Evolutionary conservation across 2,113 vertebrate genomes (phyloP).

Genomic region (Corapipo altera): DNA sequence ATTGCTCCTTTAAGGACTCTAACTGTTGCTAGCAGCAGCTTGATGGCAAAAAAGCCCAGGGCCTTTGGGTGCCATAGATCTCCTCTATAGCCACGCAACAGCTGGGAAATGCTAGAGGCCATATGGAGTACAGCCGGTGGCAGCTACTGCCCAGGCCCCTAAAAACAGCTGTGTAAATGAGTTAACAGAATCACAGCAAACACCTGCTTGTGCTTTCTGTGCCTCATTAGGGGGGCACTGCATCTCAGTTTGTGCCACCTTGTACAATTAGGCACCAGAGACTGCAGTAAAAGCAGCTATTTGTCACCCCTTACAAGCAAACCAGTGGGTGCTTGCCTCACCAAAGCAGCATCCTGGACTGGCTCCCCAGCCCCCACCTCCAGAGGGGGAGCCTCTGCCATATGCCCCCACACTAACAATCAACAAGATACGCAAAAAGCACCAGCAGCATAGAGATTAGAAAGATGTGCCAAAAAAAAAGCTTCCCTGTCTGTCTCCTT

Average conservation of each 20-base stretch:
- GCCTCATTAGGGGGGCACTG: neutral
- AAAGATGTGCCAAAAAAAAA: constrained; percentile 23
- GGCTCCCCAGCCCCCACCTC: neutral
- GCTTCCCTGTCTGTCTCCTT: neutral
- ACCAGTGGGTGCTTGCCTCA: accelerated
- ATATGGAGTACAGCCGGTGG: neutral
- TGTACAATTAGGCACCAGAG: neutral
- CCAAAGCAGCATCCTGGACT: neutral
- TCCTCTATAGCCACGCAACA: neutral
- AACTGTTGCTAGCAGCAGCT: neutral
- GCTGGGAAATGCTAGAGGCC: neutral
- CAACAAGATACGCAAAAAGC: neutral
- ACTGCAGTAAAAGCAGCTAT: neutral
- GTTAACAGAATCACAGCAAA: neutral
- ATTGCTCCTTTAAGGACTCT: neutral
- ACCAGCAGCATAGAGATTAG: neutral
- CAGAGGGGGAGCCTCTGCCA: neutral
- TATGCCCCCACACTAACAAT: neutral
- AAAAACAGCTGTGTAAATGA: neutral
- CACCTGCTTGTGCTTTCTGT: neutral
- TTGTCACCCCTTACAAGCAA: neutral
- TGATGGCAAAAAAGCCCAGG: neutral
- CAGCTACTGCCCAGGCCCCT: neutral
- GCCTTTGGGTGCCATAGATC: neutral
- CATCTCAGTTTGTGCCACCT: neutral